These are phyloP conservation scores for Anomalospiza imberbis DNA, from an alignment of 2,797 vertebrate genomes.

Conservation along the genomic window DNA sequence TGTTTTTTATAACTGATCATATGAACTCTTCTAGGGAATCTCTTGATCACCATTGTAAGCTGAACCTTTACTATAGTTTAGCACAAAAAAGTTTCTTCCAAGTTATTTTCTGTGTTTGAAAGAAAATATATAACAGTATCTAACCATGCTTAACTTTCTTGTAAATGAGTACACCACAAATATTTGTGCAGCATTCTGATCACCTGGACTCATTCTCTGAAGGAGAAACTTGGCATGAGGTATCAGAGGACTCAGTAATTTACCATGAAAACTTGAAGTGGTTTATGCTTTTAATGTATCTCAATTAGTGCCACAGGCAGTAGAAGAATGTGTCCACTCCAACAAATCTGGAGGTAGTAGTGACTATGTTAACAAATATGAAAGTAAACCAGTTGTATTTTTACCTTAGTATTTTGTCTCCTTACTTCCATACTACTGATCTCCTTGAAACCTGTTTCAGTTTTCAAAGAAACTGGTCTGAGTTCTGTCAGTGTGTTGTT, in stretches of 20 bases:
- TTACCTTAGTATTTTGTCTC: neutral
- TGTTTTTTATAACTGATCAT: neutral
- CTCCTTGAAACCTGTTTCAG: neutral
- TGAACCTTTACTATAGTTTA: neutral
- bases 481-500: neutral
- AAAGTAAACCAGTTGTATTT: neutral
- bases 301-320: neutral
- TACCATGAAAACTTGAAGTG: neutral
- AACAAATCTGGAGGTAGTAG: neutral
- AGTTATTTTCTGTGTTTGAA: neutral
- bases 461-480: neutral
- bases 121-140: neutral
- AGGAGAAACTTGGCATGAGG: neutral
- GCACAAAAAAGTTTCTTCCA: neutral
- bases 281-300: neutral
- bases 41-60: neutral
- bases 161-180: neutral
- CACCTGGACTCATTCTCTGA: neutral
- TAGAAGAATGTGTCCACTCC: neutral
- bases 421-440: neutral
- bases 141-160: neutral
- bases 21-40: neutral
- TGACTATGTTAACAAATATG: neutral
- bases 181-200: neutral
- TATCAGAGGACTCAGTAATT: neutral